Evolutionary conservation across 53 echinoderm and acorn worm species (phyloP).

Genomic region (Holothuria leucospilota): DNA sequence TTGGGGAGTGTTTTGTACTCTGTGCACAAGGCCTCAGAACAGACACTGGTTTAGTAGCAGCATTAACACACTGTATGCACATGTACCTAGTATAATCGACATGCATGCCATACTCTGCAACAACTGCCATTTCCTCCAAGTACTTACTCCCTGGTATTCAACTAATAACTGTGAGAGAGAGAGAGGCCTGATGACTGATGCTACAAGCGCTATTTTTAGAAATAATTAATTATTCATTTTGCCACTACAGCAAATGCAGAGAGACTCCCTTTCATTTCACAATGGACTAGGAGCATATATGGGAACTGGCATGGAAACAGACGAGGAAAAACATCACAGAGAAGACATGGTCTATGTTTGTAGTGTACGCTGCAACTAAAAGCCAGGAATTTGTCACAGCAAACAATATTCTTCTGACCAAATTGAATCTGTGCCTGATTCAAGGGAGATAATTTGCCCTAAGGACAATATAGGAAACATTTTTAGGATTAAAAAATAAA

Average conservation of each 20-base stretch:
- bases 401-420: no score
- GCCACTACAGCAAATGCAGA: neutral
- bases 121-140: slow-evolving; percentile 22
- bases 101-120: slow-evolving; percentile 12
- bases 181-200: slow-evolving; percentile 32
- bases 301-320: no score
- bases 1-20: neutral
- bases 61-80: neutral
- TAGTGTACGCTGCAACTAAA: no score
- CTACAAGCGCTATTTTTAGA: slow-evolving; percentile 45
- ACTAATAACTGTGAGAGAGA: slow-evolving; percentile 13
- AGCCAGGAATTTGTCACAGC: no score
- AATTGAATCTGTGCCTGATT: no score
- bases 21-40: slow-evolving; percentile 2
- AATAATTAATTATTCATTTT: slow-evolving; percentile 52
- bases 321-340: no score
- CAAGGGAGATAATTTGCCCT: no score
- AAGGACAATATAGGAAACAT: no score
- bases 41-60: neutral
- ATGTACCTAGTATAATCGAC: neutral
- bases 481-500: no score
- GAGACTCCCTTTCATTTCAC: slow-evolving; percentile 1
- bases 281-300: neutral
- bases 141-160: slow-evolving; percentile 34
- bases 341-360: no score